Evolutionary conservation across 2,797 vertebrate species (phyloP), one percentile per base, ranked within the genome.

Genomic region (Xenentodon cancila): DNA sequence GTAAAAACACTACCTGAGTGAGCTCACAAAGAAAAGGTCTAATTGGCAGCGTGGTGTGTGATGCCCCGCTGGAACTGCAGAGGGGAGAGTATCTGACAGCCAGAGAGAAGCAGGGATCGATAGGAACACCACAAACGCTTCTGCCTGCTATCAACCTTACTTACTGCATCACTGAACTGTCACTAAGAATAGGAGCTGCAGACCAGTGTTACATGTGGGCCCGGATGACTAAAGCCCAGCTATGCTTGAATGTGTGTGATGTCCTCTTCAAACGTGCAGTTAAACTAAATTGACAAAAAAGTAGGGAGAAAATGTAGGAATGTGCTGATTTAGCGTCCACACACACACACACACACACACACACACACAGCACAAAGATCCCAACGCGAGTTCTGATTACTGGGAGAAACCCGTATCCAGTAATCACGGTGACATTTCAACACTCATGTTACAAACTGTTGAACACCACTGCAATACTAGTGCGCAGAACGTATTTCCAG

Each of bases 31-130:
- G 53, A 72, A 57, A 68, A 19, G 48, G 30, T 63, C 58, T 89
- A 87, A 89, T 88, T 86, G 80, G 80, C 77, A 81, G 65, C 70
- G 52, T 80, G 77, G 55, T 59, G 78, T 12, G 62, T 77, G 71
- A 79, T 55, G 61, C 75, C 68, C 79, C 76, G 85, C 75, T 65
- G 78, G 82, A 81, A 52, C 34, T 83, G 67, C 58, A 73, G 64
- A 68, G 58, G 56, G 57, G 59, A 73, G 72, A 75, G 57, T 54
- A 61, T 71, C 62, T 69, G 48, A 48, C 64, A 80, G 71, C 56
- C n/a, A 11, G 50, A 76, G 73, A 68, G 68, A 74, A 78, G 63
- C 64, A 77, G 60, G 71, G 78, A 85, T 89, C 87, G 60, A 90
- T 90, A 67, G 18, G 53, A 82, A 66, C 64, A 80, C 50, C 68